Conservation (phyloP, 2,797 vertebrate genomes). For the Squalus acanthias region DNA sequence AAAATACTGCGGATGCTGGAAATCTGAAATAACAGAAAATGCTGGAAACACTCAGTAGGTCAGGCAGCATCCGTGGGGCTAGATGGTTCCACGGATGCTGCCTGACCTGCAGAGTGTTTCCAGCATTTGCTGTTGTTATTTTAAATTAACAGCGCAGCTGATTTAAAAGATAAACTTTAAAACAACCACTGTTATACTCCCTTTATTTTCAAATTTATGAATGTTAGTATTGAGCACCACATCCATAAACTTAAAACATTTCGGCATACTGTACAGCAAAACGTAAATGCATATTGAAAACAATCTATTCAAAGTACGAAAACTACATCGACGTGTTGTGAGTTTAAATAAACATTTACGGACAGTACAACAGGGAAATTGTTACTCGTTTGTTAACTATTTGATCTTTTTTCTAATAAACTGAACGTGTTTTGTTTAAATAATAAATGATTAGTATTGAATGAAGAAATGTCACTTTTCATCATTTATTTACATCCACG, state of each 20-base stretch:
- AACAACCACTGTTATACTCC: not conserved
- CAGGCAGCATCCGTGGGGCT: too few species aligned
- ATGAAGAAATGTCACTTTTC: not conserved
- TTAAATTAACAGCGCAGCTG: not conserved
- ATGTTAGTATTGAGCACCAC: not conserved
- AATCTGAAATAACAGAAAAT: too few species aligned
- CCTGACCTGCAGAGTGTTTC: too few species aligned
- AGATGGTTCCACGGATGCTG: too few species aligned
- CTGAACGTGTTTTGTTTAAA: not conserved
- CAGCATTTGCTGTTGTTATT: too few species aligned
- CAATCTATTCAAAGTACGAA: not conserved
- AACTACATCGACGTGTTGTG: not conserved
- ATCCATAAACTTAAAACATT: constrained; percentile 14
- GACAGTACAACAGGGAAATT: not conserved
- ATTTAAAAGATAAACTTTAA: not conserved
- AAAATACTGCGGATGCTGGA: too few species aligned
- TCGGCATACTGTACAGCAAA: not conserved
- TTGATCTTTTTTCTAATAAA: constrained; percentile 19
- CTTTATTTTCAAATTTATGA: not conserved
- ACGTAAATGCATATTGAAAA: not conserved
- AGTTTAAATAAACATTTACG: not conserved
- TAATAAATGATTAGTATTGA: not conserved
- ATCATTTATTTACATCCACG: not conserved
- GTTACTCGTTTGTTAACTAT: not conserved
- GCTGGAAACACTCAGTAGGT: too few species aligned